Conservation (phyloP, 2,113 vertebrate species). For the Scytalopus superciliaris region DNA sequence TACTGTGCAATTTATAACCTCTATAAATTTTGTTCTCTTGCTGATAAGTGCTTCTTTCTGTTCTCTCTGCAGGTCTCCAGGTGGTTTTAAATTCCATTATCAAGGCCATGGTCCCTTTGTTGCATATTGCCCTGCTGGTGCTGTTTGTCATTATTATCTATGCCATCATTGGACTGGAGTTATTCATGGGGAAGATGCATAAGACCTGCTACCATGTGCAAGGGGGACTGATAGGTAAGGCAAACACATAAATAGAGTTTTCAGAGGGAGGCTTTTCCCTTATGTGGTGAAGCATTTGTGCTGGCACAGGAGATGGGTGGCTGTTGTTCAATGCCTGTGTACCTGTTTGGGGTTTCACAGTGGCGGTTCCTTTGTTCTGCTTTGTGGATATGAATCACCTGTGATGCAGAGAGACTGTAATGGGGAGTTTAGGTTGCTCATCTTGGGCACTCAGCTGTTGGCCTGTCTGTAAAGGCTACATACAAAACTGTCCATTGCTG, state of each 20-base stretch:
- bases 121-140: constrained; percentile 96
- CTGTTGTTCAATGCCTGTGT: not conserved
- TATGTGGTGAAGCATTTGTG: not conserved
- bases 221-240: constrained; percentile 80
- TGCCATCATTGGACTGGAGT: constrained; percentile 96
- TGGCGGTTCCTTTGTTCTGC: not conserved
- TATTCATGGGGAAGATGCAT: constrained; percentile 99
- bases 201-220: constrained; percentile 86
- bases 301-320: not conserved
- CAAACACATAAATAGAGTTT: not conserved
- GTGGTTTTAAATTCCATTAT: constrained; percentile 99
- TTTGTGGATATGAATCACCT: not conserved
- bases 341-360: not conserved
- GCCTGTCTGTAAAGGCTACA: not conserved
- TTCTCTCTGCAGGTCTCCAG: constrained; percentile 88
- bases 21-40: not conserved
- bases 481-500: not conserved
- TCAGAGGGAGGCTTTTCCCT: not conserved
- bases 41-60: constrained; percentile 1
- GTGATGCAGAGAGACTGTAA: not conserved
- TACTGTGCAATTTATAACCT: not conserved
- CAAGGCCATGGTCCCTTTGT: constrained; percentile 99
- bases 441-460: not conserved
- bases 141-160: constrained; percentile 99
- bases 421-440: not conserved